A percentile compares a stretch with the other conserved stretches of the same genome.
Evolutionary conservation across 2,113 vertebrate species (phyloP).

Genomic region (Jaculus jaculus): DNA sequence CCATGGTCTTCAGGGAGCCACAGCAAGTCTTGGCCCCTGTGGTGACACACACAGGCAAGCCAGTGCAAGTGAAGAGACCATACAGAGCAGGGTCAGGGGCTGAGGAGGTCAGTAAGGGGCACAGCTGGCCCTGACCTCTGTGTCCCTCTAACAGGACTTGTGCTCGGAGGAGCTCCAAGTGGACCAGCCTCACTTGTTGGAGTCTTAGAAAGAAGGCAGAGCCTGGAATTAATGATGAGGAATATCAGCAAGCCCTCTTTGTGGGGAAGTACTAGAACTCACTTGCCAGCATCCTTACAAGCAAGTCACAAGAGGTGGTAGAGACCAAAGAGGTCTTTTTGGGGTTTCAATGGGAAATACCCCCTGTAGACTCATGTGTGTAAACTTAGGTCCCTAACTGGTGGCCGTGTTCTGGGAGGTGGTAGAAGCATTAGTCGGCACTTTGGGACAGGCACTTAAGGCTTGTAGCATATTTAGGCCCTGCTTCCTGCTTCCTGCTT

Average conservation of each 20-base stretch:
- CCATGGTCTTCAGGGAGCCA: background rate
- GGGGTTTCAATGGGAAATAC: too few species aligned
- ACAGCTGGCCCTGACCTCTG: background rate
- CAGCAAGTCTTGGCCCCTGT: background rate
- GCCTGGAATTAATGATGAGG: background rate
- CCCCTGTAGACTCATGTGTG: too few species aligned
- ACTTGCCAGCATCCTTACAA: background rate
- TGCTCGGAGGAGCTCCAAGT: background rate
- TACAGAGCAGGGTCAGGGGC: too few species aligned
- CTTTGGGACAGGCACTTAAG: too few species aligned
- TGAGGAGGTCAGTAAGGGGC: background rate
- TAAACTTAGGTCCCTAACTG: too few species aligned
- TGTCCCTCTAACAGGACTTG: background rate
- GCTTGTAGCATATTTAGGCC: too few species aligned
- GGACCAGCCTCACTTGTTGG: background rate
- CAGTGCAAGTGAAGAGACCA: background rate
- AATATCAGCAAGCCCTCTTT: background rate
- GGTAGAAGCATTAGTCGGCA: too few species aligned
- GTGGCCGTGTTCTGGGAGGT: too few species aligned
- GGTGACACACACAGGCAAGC: background rate
- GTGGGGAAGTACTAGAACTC: background rate
- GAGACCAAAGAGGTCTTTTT: background rate
- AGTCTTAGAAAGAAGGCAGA: background rate
- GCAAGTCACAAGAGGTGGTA: background rate
- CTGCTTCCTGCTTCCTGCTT: too few species aligned